Evolutionary conservation across 1,140 invertebrate genomes (phyloP), one percentile per base, ranked within the genome.

Genomic region (Drosophila suzukii): DNA sequence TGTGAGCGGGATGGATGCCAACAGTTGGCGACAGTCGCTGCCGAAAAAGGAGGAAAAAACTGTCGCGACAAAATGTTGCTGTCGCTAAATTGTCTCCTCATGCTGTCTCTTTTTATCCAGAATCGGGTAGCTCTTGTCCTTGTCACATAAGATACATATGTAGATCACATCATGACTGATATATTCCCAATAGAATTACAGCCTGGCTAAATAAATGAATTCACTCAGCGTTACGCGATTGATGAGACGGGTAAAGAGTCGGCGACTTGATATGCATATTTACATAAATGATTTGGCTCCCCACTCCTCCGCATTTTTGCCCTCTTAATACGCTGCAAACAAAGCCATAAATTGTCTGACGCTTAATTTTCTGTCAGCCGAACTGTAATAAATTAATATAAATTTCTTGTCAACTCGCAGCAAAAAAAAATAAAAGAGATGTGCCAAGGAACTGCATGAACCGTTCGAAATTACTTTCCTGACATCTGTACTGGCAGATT

Each of bases 371-470:
- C 89, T 91, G 89, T 89, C 89, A 85, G 81, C 81, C 82, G 78
- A 91, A 91, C 81, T 82, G 89, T 70, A 91, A 91, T 91, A 91
- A 91, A 91, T 91, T 91, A 89, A 91, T 91, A 91, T 91, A 91
- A 91, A 91, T 84, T 84, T 91, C 89, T 79, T 88, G 88, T 91
- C 88, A 91, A 53, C 58, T 43, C 47, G 63, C 51, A 38, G 54
- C 44, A 50, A 54, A 39, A 46, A 53, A 50, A 53, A 43, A 68
- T 65, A n/a, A n/a, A n/a, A 41, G 65, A 41, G 36, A 70, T 57
- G 55, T 70, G 51, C 46, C 53, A 71, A 71, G 57, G 65, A 71
- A 71, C 65, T 71, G 67, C 43, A 57, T 11, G 43, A 71, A 71
- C 36, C 24, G 46, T 6, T 43, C 38, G 30, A 41, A 44, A 54